Evolutionary conservation across 2,113 vertebrate genomes (phyloP).

Genomic region (Petroica traversi): DNA sequence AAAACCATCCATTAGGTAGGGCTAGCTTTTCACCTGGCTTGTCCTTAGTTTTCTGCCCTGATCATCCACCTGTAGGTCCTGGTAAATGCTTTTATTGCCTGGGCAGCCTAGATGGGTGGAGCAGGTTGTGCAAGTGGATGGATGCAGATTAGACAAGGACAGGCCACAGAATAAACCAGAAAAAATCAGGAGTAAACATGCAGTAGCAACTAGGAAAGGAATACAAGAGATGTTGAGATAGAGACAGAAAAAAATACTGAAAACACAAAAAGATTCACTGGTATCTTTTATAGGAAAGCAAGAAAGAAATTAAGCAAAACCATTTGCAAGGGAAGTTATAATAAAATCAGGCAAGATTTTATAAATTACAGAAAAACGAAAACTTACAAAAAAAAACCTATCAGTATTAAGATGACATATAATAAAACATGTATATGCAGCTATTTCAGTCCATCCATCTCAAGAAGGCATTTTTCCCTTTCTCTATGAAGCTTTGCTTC

Average conservation of each 20-base stretch:
- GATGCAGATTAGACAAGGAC: neutral
- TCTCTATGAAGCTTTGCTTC: neutral
- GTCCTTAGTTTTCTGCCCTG: neutral
- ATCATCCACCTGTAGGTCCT: neutral
- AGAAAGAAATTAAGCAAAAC: neutral
- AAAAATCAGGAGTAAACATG: neutral
- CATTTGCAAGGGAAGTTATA: neutral
- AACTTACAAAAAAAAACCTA: neutral
- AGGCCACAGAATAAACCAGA: neutral
- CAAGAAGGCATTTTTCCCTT: neutral
- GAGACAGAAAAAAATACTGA: neutral
- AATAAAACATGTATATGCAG: neutral
- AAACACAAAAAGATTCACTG: neutral
- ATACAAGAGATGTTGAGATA: neutral
- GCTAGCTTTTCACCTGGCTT: neutral
- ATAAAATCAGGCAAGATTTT: neutral
- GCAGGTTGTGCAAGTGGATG: neutral
- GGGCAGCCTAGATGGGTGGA: neutral
- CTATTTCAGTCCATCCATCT: neutral
- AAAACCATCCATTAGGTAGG: neutral
- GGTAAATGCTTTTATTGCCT: neutral
- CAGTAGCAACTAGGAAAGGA: neutral
- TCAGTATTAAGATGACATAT: neutral
- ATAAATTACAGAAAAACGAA: neutral
- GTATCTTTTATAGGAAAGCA: neutral